Evolutionary conservation across 1,140 invertebrate genomes (phyloP).

Genomic region (Campoletis sonorensis): DNA sequence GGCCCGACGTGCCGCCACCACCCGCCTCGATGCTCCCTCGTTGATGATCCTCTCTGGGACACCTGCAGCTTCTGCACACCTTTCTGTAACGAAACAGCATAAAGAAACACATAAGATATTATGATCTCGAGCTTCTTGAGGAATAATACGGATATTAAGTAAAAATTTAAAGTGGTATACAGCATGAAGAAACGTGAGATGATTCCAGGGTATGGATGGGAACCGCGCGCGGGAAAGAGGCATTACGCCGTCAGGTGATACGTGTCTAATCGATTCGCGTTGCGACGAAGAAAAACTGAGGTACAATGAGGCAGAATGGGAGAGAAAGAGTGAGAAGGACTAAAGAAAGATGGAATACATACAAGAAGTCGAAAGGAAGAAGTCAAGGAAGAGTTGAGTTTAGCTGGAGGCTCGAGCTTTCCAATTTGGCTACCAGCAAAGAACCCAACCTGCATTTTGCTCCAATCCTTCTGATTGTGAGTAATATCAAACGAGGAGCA

Average conservation of each 20-base stretch:
- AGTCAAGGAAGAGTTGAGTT: conserved; percentile 27
- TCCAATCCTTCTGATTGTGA: conserved; percentile 34
- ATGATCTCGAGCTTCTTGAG: conserved; percentile 11
- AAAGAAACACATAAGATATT: conserved; percentile 40
- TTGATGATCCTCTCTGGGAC: conserved; percentile 81
- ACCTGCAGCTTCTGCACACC: conserved; percentile 85
- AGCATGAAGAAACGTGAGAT: conserved; percentile 36
- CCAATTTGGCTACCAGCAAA: conserved; percentile 43
- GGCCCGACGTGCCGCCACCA: conserved; percentile 60
- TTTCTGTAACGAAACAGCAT: conserved; percentile 77
- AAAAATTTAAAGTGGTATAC: background rate
- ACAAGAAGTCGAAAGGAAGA: conserved; percentile 4
- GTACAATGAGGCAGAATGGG: background rate
- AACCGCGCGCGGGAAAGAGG: conserved; percentile 20
- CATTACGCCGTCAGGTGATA: conserved; percentile 38
- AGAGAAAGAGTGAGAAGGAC: background rate
- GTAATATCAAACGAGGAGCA: conserved; percentile 34
- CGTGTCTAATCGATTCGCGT: conserved; percentile 44
- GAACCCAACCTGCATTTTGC: conserved; percentile 18
- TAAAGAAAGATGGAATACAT: background rate
- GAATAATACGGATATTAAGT: conserved; percentile 4
- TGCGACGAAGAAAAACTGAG: background rate
- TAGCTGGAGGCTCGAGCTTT: conserved; percentile 10
- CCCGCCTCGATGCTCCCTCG: conserved; percentile 64
- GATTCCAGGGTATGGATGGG: conserved; percentile 1